Percentiles rank a stretch among this genome's conserved stretches.
phyloP scores from a whole-genome alignment of 2,888 invertebrate species.

The Ashinkailepas kermadecensis region DNA sequence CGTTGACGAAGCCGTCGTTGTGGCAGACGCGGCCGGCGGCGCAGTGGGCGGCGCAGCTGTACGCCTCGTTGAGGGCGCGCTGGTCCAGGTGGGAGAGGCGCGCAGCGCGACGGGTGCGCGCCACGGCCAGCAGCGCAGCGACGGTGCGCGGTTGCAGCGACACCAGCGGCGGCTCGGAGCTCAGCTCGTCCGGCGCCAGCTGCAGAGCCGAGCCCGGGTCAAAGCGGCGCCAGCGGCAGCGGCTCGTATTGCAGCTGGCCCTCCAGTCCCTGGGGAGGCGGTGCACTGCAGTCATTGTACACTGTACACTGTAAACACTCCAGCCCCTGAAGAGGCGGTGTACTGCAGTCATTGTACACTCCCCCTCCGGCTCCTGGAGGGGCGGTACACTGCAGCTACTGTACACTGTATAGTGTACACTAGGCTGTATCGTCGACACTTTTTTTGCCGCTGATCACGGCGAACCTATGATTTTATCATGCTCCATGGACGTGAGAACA shows the following conservation, averaged over 20 bases:
- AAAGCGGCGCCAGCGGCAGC: neutral
- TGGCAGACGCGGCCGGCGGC: neutral
- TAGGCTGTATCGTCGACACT: too few species aligned
- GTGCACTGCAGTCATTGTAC: too few species aligned
- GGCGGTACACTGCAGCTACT: too few species aligned
- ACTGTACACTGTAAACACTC: too few species aligned
- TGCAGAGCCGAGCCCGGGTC: slow-evolving; percentile 5
- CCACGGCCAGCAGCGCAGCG: neutral
- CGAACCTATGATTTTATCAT: too few species aligned
- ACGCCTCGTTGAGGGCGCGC: neutral
- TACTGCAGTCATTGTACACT: too few species aligned
- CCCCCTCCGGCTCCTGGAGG: too few species aligned
- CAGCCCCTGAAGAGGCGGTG: too few species aligned
- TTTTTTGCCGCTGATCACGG: too few species aligned
- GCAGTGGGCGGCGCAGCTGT: neutral
- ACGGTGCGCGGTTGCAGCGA: neutral
- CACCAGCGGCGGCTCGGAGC: neutral
- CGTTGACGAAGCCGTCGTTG: neutral
- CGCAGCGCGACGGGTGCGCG: neutral
- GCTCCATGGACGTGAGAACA: too few species aligned
- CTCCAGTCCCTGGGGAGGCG: too few species aligned
- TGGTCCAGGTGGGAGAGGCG: neutral
- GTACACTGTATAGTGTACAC: too few species aligned
- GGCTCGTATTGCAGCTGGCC: neutral
- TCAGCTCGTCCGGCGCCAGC: neutral